Evolutionary conservation across 2,797 vertebrate species (phyloP).

Genomic region (Micromesistius poutassou): DNA sequence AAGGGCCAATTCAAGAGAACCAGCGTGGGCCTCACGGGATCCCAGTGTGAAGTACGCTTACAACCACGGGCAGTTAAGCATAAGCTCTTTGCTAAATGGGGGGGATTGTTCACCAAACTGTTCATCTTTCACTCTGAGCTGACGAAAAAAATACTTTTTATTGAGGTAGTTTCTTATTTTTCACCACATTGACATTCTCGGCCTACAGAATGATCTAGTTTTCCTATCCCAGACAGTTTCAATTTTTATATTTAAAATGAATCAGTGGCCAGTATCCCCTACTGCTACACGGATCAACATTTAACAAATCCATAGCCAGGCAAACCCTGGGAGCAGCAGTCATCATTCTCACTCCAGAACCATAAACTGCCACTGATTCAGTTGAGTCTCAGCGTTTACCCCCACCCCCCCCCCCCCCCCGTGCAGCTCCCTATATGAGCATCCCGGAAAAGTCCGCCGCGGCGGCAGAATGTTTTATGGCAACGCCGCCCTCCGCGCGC

Average conservation of each 20-base stretch:
- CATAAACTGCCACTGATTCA: neutral
- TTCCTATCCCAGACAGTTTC: neutral
- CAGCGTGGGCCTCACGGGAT: slow-evolving; percentile 17
- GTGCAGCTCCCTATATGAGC: slow-evolving; percentile 24
- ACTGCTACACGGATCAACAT: neutral
- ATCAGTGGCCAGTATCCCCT: neutral
- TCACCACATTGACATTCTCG: neutral
- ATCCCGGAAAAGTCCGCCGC: neutral
- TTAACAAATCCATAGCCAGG: neutral
- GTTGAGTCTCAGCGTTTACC: neutral
- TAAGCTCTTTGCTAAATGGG: neutral
- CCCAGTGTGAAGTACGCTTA: slow-evolving; percentile 21
- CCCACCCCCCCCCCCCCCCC: slow-evolving; percentile 16
- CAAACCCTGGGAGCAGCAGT: neutral
- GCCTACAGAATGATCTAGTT: neutral
- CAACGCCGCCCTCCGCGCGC: slow-evolving; percentile 52
- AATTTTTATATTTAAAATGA: neutral
- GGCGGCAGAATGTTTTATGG: slow-evolving; percentile 47
- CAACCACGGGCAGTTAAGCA: neutral
- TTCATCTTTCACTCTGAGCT: neutral
- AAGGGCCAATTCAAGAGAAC: slow-evolving; percentile 5
- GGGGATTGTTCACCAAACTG: neutral
- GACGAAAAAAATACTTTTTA: neutral
- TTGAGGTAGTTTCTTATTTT: too few relatives aligned
- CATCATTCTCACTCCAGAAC: neutral